phyloP scores from a whole-genome alignment of 1,140 invertebrate species.

The Acromyrmex charruanus region DNA sequence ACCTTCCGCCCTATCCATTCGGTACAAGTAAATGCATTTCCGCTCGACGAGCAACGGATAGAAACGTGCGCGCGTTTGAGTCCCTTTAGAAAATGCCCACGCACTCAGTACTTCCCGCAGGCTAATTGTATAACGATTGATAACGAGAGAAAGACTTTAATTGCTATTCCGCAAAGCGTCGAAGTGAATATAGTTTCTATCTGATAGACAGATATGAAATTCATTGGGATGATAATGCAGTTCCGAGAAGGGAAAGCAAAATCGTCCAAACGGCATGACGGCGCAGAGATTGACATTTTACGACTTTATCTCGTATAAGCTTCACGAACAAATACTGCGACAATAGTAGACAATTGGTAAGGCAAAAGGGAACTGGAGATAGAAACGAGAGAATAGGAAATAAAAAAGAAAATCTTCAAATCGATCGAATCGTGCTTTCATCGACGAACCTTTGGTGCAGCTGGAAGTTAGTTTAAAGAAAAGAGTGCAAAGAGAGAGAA shows the following conservation, averaged over 20 bases:
- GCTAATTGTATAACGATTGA: constrained; percentile 38
- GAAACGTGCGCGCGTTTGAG: constrained; percentile 33
- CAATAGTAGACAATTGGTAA: constrained; percentile 7
- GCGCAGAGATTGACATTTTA: not conserved
- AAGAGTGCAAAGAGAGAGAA: constrained; percentile 25
- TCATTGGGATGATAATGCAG: not conserved
- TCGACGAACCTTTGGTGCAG: constrained; percentile 27
- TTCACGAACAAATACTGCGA: not conserved
- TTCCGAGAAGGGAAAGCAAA: constrained; percentile 5
- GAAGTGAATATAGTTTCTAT: not conserved
- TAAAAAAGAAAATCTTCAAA: not conserved
- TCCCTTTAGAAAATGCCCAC: constrained; percentile 44
- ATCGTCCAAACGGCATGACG: not conserved
- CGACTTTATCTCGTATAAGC: not conserved
- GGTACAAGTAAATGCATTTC: constrained; percentile 71
- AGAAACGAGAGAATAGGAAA: not conserved
- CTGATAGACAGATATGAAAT: not conserved
- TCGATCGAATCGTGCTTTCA: constrained; percentile 33
- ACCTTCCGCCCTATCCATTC: constrained; percentile 57
- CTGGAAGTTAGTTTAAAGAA: constrained; percentile 48
- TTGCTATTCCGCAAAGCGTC: not conserved
- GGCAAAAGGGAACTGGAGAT: not conserved
- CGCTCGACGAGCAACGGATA: constrained; percentile 63
- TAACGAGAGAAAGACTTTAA: constrained; percentile 13
- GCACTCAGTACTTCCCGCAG: not conserved